phyloP scores from a whole-genome alignment of 2,797 vertebrate genomes.

The Anguilla marmorata region DNA sequence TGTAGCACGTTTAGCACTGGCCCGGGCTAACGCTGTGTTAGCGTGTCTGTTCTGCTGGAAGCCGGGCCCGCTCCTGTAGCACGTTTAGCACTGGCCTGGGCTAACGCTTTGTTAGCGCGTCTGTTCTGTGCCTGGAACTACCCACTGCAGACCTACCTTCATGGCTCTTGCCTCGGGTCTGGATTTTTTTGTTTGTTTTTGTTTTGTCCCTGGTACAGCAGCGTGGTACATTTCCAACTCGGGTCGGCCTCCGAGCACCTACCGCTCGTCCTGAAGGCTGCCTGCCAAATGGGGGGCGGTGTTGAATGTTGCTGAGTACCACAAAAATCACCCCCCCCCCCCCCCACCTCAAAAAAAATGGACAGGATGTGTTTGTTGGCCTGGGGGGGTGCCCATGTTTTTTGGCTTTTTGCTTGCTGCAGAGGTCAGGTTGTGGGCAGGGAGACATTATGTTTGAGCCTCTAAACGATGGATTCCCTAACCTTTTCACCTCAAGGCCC shows the following conservation, averaged over 20 bases:
- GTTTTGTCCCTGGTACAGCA: background rate
- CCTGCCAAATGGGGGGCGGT: background rate
- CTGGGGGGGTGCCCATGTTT: background rate
- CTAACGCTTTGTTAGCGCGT: background rate
- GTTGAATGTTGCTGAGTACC: background rate
- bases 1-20: too few relatives aligned
- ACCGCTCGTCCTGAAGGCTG: background rate
- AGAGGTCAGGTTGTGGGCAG: background rate
- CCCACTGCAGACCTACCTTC: background rate
- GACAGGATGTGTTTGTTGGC: constrained; percentile 3
- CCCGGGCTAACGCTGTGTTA: too few relatives aligned
- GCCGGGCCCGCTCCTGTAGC: too few relatives aligned
- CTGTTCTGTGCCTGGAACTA: background rate
- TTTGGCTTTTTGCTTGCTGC: constrained; percentile 19
- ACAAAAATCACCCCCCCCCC: background rate
- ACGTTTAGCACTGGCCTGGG: too few relatives aligned
- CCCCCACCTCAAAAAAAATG: background rate
- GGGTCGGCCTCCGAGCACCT: background rate
- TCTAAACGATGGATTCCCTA: background rate
- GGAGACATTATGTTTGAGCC: background rate
- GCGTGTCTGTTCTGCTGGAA: too few relatives aligned
- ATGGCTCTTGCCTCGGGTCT: background rate
- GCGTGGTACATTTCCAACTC: background rate
- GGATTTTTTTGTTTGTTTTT: background rate
- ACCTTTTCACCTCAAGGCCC: background rate